phyloP scores from a whole-genome alignment of 2,888 invertebrate genomes.

The Caenorhabditis becei region DNA sequence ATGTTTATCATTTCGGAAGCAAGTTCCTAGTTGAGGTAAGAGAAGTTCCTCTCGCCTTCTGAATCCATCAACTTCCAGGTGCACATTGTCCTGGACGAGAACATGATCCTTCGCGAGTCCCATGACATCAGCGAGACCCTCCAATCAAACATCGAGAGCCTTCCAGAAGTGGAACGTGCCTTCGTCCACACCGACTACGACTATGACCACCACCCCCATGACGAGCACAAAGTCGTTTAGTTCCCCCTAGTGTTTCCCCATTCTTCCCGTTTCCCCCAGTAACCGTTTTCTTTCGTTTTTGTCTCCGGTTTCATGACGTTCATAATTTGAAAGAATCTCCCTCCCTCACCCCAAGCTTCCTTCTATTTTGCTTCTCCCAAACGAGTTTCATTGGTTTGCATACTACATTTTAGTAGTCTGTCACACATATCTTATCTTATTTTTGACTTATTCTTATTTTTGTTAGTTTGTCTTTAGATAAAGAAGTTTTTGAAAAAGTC shows the following conservation, averaged over 20 bases:
- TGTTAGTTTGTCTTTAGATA: background rate
- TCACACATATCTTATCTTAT: too few relatives aligned
- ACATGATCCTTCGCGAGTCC: slow-evolving; percentile 82
- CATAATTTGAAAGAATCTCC: slow-evolving; percentile 43
- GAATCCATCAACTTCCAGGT: too few relatives aligned
- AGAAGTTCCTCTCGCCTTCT: too few relatives aligned
- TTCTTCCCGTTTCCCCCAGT: background rate
- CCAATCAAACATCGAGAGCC: slow-evolving; percentile 83
- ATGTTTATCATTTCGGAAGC: slow-evolving; percentile 84
- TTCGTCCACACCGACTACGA: slow-evolving; percentile 84
- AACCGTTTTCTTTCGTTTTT: slow-evolving; percentile 5
- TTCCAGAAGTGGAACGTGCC: slow-evolving; percentile 83
- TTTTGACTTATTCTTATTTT: background rate
- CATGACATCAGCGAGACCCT: slow-evolving; percentile 84
- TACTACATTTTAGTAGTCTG: background rate
- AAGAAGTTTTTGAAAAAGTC: background rate
- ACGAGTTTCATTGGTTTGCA: background rate
- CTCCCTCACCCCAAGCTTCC: background rate
- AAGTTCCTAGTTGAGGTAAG: slow-evolving; percentile 82
- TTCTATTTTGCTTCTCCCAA: background rate
- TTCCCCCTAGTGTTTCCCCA: background rate
- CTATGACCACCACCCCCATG: slow-evolving; percentile 82
- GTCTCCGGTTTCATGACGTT: slow-evolving; percentile 51
- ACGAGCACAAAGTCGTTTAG: slow-evolving; percentile 83
- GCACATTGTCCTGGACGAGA: slow-evolving; percentile 83